Percentiles rank a stretch among this genome's conserved stretches.
Conservation (phyloP, 2,797 vertebrate species). For the Tragelaphus eurycerus region DNA sequence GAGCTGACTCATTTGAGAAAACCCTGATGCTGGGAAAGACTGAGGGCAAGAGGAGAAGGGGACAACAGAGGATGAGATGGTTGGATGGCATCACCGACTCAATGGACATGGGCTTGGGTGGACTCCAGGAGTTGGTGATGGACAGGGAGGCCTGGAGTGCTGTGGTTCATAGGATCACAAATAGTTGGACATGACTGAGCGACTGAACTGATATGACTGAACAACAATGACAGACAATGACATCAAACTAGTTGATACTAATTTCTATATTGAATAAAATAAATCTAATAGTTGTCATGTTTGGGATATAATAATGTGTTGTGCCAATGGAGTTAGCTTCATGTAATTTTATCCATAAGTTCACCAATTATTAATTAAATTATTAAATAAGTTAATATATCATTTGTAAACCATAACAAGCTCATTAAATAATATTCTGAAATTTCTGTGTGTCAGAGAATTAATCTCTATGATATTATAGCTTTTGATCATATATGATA, state of each 20-base stretch:
- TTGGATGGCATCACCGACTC: fast-evolving
- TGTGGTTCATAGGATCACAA: fast-evolving
- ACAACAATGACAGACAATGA: not conserved
- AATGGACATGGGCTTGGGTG: not conserved
- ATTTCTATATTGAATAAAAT: not conserved
- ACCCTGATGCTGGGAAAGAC: not conserved
- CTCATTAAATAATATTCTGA: not conserved
- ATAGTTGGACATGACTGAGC: fast-evolving
- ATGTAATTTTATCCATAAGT: not conserved
- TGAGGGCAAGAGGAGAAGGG: not conserved
- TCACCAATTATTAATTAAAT: not conserved
- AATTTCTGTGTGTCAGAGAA: not conserved
- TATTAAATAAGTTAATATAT: not conserved
- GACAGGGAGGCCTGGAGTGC: not conserved
- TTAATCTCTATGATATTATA: not conserved
- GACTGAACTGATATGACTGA: not conserved
- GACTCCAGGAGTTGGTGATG: not conserved
- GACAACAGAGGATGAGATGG: not conserved
- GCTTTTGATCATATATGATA: not conserved
- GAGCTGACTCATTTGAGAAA: too few species aligned
- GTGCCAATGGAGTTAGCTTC: not conserved
- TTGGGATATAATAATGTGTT: not conserved
- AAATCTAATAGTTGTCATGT: not conserved
- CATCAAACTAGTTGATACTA: not conserved
- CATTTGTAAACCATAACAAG: not conserved